Conservation (phyloP, 2,888 invertebrate species). For the Lottia scabra region DNA sequence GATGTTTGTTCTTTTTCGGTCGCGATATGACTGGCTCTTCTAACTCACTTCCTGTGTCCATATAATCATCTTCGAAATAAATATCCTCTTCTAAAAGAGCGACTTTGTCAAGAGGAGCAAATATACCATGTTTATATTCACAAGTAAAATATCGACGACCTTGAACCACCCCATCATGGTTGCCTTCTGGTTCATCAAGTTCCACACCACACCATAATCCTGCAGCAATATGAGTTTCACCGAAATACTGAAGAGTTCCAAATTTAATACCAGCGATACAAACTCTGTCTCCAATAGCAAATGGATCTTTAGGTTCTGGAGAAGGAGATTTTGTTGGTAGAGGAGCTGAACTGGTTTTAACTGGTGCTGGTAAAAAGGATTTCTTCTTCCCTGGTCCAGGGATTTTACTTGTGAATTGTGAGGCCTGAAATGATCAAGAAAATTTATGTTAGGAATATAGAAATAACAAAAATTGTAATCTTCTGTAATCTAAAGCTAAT, state of each 20-base stretch:
- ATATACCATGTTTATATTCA: slow-evolving; percentile 74
- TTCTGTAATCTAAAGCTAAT: too few species aligned
- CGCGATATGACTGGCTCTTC: neutral
- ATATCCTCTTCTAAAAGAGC: slow-evolving; percentile 31
- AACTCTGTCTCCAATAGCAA: slow-evolving; percentile 69
- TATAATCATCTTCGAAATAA: slow-evolving; percentile 4
- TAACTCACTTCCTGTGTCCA: neutral
- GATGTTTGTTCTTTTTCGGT: neutral
- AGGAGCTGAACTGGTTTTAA: slow-evolving; percentile 15
- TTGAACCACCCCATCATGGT: slow-evolving; percentile 76
- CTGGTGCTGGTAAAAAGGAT: slow-evolving; percentile 50
- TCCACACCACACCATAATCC: slow-evolving; percentile 78
- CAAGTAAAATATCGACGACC: slow-evolving; percentile 77
- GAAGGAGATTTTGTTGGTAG: slow-evolving; percentile 10
- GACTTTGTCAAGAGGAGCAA: slow-evolving; percentile 76
- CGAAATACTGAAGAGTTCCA: slow-evolving; percentile 74
- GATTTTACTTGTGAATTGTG: slow-evolving; percentile 27
- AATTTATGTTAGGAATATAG: too few species aligned
- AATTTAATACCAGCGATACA: slow-evolving; percentile 69
- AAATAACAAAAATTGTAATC: too few species aligned
- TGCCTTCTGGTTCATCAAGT: slow-evolving; percentile 74
- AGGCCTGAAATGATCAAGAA: slow-evolving; percentile 25
- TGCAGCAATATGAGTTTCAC: slow-evolving; percentile 73
- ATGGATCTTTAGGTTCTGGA: neutral
- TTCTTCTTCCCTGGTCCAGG: slow-evolving; percentile 34